These are phyloP conservation scores for Anas platyrhynchos DNA, from an alignment of 2,113 vertebrate genomes.

Conservation along the genomic window DNA sequence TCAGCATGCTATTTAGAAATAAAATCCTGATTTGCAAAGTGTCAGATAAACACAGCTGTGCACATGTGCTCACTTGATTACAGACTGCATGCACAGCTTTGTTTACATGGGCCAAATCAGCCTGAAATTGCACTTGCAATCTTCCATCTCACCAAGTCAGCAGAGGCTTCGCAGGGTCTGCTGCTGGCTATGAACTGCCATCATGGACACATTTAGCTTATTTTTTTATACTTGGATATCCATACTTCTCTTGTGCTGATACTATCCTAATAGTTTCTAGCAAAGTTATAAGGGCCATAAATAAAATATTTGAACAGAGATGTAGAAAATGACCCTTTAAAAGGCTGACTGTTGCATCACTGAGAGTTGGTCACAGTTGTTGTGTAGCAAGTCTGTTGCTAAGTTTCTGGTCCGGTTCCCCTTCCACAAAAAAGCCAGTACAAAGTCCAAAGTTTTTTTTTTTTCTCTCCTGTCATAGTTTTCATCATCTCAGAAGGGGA, in stretches of 20 bases:
- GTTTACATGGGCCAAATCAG: neutral
- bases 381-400: neutral
- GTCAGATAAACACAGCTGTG: slow-evolving; percentile 60
- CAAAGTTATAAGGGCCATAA: neutral
- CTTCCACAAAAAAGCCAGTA: neutral
- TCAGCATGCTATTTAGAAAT: slow-evolving; percentile 48
- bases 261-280: neutral
- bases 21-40: slow-evolving; percentile 29
- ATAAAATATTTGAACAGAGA: neutral
- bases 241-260: neutral
- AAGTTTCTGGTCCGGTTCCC: neutral
- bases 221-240: neutral
- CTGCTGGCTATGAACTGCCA: neutral
- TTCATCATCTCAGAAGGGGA: neutral
- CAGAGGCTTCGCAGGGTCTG: neutral
- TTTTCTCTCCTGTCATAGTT: neutral
- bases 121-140: neutral
- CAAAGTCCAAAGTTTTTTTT: neutral
- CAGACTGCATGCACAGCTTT: slow-evolving; percentile 26
- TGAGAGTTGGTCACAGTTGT: neutral
- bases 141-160: neutral
- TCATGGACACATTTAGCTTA: neutral
- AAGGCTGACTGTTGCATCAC: fast-evolving
- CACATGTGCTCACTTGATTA: slow-evolving; percentile 26
- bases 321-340: neutral